phyloP scores from a whole-genome alignment of 2,797 vertebrate species.

The Sebastes steindachneri region DNA sequence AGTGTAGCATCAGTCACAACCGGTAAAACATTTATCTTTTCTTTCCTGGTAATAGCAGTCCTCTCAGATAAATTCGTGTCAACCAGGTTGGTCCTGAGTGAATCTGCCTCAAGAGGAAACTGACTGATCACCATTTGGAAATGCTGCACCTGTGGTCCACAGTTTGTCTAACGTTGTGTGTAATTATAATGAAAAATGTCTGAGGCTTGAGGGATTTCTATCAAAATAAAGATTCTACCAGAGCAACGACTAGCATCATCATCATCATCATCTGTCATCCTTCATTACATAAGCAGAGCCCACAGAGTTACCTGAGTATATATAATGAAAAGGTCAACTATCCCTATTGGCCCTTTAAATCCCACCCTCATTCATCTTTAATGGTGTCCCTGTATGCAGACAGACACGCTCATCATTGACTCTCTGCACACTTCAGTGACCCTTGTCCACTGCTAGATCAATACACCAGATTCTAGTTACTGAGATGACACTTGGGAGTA shows the following conservation, averaged over 20 bases:
- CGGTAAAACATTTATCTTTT: neutral
- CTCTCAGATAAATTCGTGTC: neutral
- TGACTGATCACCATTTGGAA: neutral
- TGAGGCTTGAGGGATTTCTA: neutral
- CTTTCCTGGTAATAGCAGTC: neutral
- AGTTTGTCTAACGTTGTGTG: neutral
- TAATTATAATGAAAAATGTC: neutral
- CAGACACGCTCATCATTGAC: constrained; percentile 27
- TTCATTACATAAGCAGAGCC: neutral
- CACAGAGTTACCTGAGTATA: constrained; percentile 10
- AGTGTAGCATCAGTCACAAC: neutral
- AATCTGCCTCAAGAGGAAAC: neutral
- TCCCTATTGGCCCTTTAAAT: constrained; percentile 1
- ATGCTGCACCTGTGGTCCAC: neutral
- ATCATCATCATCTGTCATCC: neutral
- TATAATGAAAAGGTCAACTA: constrained; percentile 31
- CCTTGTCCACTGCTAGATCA: constrained; percentile 1
- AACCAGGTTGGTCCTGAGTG: neutral
- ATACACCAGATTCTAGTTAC: constrained; percentile 8
- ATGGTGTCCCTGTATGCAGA: constrained; percentile 12
- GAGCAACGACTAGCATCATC: neutral
- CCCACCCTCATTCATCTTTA: constrained; percentile 15
- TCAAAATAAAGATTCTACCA: neutral
- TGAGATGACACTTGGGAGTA: neutral
- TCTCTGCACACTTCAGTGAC: constrained; percentile 11